Conservation (phyloP, 2,113 vertebrate species). For the Crotophaga sulcirostris region DNA sequence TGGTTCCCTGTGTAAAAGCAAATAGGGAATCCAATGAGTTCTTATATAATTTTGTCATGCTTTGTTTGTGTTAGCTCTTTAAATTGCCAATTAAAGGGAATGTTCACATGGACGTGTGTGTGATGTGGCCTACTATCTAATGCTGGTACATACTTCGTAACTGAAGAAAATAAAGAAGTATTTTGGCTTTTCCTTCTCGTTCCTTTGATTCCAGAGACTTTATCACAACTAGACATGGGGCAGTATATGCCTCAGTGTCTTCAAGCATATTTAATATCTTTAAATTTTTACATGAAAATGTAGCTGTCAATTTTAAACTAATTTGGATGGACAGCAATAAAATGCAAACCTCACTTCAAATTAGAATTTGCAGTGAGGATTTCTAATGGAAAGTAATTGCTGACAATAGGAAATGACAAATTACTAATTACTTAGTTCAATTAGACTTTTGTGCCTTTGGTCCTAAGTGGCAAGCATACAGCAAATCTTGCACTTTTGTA, state of each 20-base stretch:
- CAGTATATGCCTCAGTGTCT: constrained; percentile 46
- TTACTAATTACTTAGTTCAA: constrained; percentile 91
- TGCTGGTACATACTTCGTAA: not conserved
- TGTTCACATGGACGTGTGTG: not conserved
- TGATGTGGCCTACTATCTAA: not conserved
- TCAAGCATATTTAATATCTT: constrained; percentile 77
- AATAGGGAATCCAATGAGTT: constrained; percentile 19
- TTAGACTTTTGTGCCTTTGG: constrained; percentile 90
- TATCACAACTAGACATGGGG: not conserved
- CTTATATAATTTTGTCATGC: not conserved
- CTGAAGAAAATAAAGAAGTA: not conserved
- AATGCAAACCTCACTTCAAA: constrained; percentile 87
- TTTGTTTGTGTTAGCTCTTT: constrained; percentile 15
- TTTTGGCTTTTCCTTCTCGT: not conserved
- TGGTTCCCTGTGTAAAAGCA: not conserved
- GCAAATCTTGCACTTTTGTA: constrained; percentile 89
- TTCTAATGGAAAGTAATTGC: constrained; percentile 90
- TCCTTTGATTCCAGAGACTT: not conserved
- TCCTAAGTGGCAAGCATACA: constrained; percentile 86
- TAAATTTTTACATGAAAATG: constrained; percentile 81
- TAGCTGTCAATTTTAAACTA: constrained; percentile 89
- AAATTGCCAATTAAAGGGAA: constrained; percentile 29
- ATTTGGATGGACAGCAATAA: constrained; percentile 88
- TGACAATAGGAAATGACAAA: constrained; percentile 91
- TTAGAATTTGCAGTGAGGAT: constrained; percentile 86